Evolutionary conservation across 2,113 vertebrate genomes (phyloP).

Genomic region (Edolisoma coerulescens): DNA sequence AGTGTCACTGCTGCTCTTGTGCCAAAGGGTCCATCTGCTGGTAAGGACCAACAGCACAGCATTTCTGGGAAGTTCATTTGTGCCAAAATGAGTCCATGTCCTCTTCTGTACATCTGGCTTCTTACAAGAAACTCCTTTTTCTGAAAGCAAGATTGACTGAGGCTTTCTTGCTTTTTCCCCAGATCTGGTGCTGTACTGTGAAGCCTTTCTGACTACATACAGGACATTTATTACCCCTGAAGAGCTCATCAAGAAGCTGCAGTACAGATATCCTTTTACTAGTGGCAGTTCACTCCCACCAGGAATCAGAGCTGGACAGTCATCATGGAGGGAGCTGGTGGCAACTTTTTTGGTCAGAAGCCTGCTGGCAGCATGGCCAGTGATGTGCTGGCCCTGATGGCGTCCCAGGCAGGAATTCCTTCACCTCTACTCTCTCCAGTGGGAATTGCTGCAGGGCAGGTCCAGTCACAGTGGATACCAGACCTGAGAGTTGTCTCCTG

Average conservation of each 20-base stretch:
- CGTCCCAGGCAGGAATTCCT: not conserved
- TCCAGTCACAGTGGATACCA: not conserved
- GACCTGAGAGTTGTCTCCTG: not conserved
- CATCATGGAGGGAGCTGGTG: rapidly evolving
- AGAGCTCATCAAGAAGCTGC: slow-evolving; percentile 97
- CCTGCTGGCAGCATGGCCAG: not conserved
- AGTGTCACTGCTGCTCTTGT: not conserved
- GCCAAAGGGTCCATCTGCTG: slow-evolving; percentile 38
- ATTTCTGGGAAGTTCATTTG: not conserved
- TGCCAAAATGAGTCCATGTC: not conserved
- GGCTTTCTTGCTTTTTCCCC: not conserved
- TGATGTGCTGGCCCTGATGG: not conserved
- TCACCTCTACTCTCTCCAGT: not conserved
- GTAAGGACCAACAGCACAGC: not conserved
- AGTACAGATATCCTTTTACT: slow-evolving; percentile 94
- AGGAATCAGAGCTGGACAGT: not conserved
- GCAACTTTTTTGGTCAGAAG: not conserved
- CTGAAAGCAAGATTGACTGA: not conserved
- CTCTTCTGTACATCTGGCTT: not conserved
- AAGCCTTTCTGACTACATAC: slow-evolving; percentile 98
- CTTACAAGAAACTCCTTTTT: not conserved
- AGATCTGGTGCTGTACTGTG: slow-evolving; percentile 98
- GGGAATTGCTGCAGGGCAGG: not conserved
- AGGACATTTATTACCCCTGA: slow-evolving; percentile 95
- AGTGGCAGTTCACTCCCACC: not conserved